These are phyloP conservation scores for Caenorhabditis sp. DNA, from an alignment of 2,888 invertebrate genomes.

Conservation along the genomic window DNA sequence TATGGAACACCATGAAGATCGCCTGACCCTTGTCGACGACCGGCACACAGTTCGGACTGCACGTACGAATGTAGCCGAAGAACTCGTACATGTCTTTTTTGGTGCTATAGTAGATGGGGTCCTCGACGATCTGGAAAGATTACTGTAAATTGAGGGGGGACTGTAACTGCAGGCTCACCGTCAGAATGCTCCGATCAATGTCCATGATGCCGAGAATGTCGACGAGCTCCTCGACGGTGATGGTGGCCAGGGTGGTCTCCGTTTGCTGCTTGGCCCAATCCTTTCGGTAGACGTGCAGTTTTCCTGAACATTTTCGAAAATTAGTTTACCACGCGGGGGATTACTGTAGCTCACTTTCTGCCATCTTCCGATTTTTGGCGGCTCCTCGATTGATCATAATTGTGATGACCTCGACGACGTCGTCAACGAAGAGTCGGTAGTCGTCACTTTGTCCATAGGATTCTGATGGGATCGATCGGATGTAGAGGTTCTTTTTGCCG, in stretches of 20 bases:
- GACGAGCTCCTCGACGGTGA: background rate
- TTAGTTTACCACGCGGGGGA: no score
- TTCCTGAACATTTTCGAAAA: no score
- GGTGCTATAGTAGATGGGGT: background rate
- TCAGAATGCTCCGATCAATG: background rate
- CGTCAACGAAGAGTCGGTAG: background rate
- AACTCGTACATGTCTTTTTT: background rate
- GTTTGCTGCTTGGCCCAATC: background rate
- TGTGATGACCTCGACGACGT: background rate
- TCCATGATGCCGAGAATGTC: background rate
- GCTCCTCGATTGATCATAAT: background rate
- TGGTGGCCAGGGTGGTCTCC: background rate
- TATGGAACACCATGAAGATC: background rate
- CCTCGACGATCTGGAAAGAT: background rate
- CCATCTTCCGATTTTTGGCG: background rate
- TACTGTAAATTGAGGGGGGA: background rate
- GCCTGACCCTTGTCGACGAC: background rate
- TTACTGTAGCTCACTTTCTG: background rate
- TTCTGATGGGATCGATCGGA: background rate
- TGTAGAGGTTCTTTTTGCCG: background rate
- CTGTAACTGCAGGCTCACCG: background rate
- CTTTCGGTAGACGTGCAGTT: background rate
- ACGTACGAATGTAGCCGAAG: constrained; percentile 1
- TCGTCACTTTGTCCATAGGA: background rate
- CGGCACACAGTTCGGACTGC: background rate